phyloP scores from a whole-genome alignment of 1,140 invertebrate species.

The Trichonephila clavipes region DNA sequence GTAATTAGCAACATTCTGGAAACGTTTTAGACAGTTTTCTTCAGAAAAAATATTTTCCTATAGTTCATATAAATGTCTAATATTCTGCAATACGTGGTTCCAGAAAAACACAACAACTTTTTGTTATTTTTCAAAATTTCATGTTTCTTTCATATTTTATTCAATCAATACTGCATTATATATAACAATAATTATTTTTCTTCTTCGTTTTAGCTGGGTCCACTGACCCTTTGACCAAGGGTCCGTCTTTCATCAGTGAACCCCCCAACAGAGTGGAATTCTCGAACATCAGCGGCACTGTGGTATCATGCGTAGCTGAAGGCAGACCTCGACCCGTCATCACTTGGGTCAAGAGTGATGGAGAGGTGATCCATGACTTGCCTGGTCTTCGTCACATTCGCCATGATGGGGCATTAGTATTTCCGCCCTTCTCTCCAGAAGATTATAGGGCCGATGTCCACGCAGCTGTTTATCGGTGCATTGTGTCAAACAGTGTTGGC shows the following conservation, averaged over 20 bases:
- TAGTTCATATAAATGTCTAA: no score
- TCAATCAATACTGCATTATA: neutral
- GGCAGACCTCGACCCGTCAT: constrained; percentile 94
- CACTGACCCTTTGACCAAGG: constrained; percentile 34
- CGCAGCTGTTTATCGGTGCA: constrained; percentile 86
- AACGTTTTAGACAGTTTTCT: no score
- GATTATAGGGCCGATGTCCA: constrained; percentile 84
- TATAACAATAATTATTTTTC: neutral
- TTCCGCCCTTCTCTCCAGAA: constrained; percentile 80
- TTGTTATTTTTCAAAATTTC: no score
- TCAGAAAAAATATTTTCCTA: no score
- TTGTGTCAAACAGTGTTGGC: constrained; percentile 92
- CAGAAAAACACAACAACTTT: no score
- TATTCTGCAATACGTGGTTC: no score
- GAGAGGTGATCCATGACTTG: constrained; percentile 83
- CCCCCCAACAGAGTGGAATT: constrained; percentile 95
- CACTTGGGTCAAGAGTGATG: constrained; percentile 86
- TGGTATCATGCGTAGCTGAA: constrained; percentile 94
- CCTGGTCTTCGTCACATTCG: constrained; percentile 87
- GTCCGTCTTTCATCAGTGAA: constrained; percentile 88
- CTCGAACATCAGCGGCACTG: constrained; percentile 95
- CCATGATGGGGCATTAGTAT: constrained; percentile 80
- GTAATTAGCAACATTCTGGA: no score
- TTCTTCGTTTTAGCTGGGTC: constrained; percentile 9
- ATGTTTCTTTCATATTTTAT: no score